Percentiles rank a stretch among this genome's conserved stretches.
Evolutionary conservation across 2,888 invertebrate species (phyloP).

Genomic region (Timema podura): DNA sequence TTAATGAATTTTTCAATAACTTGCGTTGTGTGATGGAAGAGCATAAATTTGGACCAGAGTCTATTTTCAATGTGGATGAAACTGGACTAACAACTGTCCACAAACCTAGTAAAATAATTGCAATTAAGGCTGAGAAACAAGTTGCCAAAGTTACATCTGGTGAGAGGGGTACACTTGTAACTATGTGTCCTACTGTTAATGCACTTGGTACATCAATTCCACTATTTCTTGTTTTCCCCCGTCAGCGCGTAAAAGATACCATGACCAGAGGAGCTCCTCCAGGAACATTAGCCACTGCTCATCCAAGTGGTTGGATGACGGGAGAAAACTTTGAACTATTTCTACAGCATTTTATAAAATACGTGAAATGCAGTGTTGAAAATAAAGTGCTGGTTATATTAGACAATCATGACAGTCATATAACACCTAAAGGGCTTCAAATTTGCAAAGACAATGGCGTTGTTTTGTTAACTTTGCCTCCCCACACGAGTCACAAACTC

Average conservation of each 20-base stretch:
- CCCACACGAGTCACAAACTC: background rate
- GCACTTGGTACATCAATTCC: background rate
- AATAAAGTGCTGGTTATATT: background rate
- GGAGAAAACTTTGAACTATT: background rate
- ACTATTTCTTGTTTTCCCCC: background rate
- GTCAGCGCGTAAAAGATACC: background rate
- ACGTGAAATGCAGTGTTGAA: background rate
- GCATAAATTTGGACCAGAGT: background rate
- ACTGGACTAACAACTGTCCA: background rate
- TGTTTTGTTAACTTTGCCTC: background rate
- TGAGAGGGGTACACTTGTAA: background rate
- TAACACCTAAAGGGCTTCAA: background rate
- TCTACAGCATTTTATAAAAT: background rate
- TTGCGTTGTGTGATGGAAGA: background rate
- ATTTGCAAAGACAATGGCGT: conserved; percentile 7
- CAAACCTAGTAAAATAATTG: background rate
- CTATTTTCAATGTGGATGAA: background rate
- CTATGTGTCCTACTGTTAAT: background rate
- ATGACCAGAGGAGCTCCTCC: conserved; percentile 6
- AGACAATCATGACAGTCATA: background rate
- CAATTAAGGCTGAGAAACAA: background rate
- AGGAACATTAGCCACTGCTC: conserved; percentile 8
- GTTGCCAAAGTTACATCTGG: conserved; percentile 4
- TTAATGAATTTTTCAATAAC: background rate
- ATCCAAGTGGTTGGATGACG: conserved; percentile 15